Evolutionary conservation across 2,888 invertebrate genomes (phyloP), one percentile per base, ranked within the genome.

Genomic region (Tromatobia lineatoria): DNA sequence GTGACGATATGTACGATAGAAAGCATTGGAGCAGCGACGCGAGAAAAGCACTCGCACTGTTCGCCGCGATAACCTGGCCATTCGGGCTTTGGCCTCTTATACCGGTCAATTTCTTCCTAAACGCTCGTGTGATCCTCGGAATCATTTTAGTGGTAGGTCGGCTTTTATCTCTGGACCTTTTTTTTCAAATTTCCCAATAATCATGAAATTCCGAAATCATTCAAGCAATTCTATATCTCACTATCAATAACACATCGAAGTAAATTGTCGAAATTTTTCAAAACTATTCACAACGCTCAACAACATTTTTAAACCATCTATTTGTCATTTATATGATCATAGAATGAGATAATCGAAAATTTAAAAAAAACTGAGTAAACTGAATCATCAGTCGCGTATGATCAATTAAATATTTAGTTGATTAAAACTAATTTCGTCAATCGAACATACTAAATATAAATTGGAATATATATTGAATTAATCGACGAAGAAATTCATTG

Each of bases 61-160:
- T 86, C 29, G 87, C 88, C 52, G 74, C 84, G n/a, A 84, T 86
- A 54, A 76, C 85, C 11, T 87, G 87, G 86, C 86, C 86, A 8
- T 69, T 88, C 29, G 89, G 89, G 0, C 70, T 88, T 10, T 89
- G 89, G 89, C 89, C 89, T 10, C 45, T 87, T 0, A 57, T 84
- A 8, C 79, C 71, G 52, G 85, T 86, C 25, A 83, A 71, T 78
- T 64, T 76, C 15, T 88, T 89, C 61, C 80, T 88, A 0, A 76
- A 66, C 50, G 78, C 70, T 54, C 87, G 89, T 3, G 70, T 87
- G 13, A 18, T 80, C 15, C 74, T 87, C 25, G 85, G 80, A 11
- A 80, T 85, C n/a, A 45, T 69, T 11, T 74, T 83, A 1, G 83
- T 87, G 86, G 86, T 85, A 80, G 11, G 85, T 66, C n/a, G 15